Evolutionary conservation across 2,113 vertebrate genomes (phyloP).

Genomic region (Tautogolabrus adspersus): DNA sequence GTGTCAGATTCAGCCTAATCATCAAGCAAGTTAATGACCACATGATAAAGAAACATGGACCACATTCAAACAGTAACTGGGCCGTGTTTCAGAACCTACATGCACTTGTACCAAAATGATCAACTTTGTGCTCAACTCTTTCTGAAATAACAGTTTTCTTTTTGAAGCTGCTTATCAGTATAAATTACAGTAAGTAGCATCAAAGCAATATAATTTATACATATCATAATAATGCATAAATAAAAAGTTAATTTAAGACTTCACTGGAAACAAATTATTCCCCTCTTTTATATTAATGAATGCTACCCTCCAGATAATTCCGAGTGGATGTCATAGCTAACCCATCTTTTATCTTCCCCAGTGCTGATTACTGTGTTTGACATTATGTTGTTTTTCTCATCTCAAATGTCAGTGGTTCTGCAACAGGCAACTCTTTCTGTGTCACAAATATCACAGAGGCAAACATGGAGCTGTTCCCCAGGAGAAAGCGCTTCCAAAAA

Average conservation of each 20-base stretch:
- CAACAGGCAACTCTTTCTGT: constrained; percentile 59
- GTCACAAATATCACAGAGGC: constrained; percentile 63
- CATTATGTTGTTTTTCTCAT: constrained; percentile 39
- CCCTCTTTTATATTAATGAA: constrained; percentile 22
- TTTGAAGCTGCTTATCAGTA: not conserved
- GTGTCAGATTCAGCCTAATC: too few relatives aligned
- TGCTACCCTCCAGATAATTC: constrained; percentile 1
- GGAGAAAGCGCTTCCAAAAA: constrained; percentile 59
- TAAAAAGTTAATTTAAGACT: constrained; percentile 18
- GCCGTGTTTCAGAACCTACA: not conserved
- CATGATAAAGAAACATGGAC: too few relatives aligned
- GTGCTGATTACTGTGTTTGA: constrained; percentile 25
- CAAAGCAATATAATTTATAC: not conserved
- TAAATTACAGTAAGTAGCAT: constrained; percentile 4
- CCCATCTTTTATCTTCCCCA: constrained; percentile 9
- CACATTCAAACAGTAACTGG: too few relatives aligned
- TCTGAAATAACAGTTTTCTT: constrained; percentile 20
- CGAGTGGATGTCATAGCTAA: not conserved
- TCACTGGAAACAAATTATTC: not conserved
- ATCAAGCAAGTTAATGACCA: too few relatives aligned
- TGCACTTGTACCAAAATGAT: not conserved
- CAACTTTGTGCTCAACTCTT: not conserved
- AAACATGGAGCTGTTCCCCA: constrained; percentile 50
- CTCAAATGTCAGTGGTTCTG: constrained; percentile 61
- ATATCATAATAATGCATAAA: not conserved